phyloP scores from a whole-genome alignment of 2,888 invertebrate genomes.

The Erannis defoliaria region DNA sequence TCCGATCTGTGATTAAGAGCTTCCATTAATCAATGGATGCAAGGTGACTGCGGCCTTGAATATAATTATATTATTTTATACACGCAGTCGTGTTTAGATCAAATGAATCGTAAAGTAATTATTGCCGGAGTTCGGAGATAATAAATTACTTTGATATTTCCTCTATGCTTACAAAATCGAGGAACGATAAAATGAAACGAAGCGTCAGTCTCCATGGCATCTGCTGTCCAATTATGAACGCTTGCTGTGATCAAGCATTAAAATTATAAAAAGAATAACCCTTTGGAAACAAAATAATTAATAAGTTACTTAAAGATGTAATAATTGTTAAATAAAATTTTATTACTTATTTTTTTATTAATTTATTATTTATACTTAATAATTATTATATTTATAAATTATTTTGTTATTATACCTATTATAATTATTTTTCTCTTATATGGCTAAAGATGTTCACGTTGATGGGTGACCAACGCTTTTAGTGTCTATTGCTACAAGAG shows the following conservation, averaged over 20 bases:
- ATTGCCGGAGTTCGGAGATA: slow-evolving; percentile 46
- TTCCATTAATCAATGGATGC: slow-evolving; percentile 73
- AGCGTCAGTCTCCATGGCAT: not conserved
- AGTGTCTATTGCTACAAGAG: too few relatives aligned
- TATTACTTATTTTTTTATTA: too few relatives aligned
- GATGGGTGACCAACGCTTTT: too few relatives aligned
- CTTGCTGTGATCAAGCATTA: not conserved
- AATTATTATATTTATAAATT: too few relatives aligned
- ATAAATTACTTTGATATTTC: slow-evolving; percentile 49
- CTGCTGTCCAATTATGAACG: not conserved
- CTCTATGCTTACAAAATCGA: slow-evolving; percentile 22
- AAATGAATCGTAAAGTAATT: slow-evolving; percentile 55
- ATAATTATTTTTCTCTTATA: too few relatives aligned
- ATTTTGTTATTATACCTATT: too few relatives aligned
- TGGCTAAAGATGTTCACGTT: too few relatives aligned
- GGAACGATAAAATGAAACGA: not conserved
- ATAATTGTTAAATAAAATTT: too few relatives aligned
- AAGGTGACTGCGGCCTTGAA: slow-evolving; percentile 68
- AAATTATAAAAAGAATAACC: too few relatives aligned
- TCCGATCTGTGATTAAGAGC: slow-evolving; percentile 63
- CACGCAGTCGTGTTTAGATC: slow-evolving; percentile 54
- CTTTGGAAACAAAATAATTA: too few relatives aligned
- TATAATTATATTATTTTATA: slow-evolving; percentile 46
- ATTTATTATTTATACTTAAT: too few relatives aligned
- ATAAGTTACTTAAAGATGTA: too few relatives aligned